These are phyloP conservation scores for Lasioglossum calceatum DNA, from an alignment of 2,888 invertebrate species.

Conservation along the genomic window DNA sequence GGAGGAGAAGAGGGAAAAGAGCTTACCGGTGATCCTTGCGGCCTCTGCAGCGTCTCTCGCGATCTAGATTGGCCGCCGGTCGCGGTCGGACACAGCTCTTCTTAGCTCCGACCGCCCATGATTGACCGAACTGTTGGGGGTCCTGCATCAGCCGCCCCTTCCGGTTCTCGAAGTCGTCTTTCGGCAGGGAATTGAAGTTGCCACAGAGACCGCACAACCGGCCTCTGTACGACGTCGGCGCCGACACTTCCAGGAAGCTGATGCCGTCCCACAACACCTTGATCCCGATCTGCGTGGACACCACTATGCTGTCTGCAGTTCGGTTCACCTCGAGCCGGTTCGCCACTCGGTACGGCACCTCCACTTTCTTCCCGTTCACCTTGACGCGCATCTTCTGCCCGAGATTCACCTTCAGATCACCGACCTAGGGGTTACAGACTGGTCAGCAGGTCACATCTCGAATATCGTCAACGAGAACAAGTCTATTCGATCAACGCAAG, in stretches of 20 bases:
- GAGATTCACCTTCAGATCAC: slow-evolving; percentile 91
- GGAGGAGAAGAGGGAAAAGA: background rate
- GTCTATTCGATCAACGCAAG: background rate
- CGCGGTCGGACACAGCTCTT: slow-evolving; percentile 87
- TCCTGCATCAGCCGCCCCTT: slow-evolving; percentile 89
- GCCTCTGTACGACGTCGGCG: slow-evolving; percentile 90
- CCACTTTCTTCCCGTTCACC: slow-evolving; percentile 91
- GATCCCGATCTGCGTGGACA: slow-evolving; percentile 91
- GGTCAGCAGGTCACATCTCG: background rate
- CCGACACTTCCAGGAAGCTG: slow-evolving; percentile 94
- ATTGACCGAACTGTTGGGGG: slow-evolving; percentile 90
- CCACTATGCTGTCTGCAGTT: slow-evolving; percentile 88
- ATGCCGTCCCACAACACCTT: slow-evolving; percentile 97
- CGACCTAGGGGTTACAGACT: slow-evolving; percentile 82
- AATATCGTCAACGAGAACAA: background rate
- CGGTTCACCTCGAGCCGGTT: slow-evolving; percentile 87
- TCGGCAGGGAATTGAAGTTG: slow-evolving; percentile 94
- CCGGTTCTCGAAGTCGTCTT: slow-evolving; percentile 93
- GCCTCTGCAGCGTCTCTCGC: slow-evolving; percentile 80
- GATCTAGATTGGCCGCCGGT: slow-evolving; percentile 84
- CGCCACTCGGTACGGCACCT: slow-evolving; percentile 88
- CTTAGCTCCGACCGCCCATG: slow-evolving; percentile 95
- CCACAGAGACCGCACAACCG: slow-evolving; percentile 97
- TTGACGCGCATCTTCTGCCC: slow-evolving; percentile 95
- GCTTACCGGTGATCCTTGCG: slow-evolving; percentile 81